Percentiles rank a stretch among this genome's conserved stretches.
phyloP scores from a whole-genome alignment of 2,888 invertebrate species.

The Acronicta aceris region DNA sequence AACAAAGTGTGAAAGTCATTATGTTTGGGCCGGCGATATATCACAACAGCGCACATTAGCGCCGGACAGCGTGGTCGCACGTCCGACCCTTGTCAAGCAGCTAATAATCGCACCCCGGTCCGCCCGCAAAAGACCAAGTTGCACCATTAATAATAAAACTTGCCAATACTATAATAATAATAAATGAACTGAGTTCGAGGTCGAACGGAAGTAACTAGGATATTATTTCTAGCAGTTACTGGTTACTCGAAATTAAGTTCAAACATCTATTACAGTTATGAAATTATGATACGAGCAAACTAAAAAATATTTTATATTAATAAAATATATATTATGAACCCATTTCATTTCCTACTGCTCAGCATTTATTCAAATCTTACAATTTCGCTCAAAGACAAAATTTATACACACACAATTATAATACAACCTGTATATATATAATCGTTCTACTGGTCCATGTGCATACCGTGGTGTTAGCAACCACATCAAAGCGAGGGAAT shows the following conservation, averaged over 20 bases:
- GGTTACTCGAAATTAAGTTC: not conserved
- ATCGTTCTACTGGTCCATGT: not conserved
- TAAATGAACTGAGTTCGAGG: constrained; percentile 24
- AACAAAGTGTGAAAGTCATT: constrained; percentile 50
- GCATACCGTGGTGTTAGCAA: not conserved
- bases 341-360: too few relatives aligned
- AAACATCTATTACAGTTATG: too few relatives aligned
- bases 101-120: constrained; percentile 44
- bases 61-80: constrained; percentile 30
- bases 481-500: constrained; percentile 44
- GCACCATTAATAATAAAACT: constrained; percentile 48
- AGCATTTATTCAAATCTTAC: too few relatives aligned
- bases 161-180: constrained; percentile 35
- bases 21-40: constrained; percentile 28
- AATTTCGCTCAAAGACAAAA: not conserved
- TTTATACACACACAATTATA: not conserved
- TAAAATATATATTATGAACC: too few relatives aligned
- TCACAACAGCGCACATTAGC: constrained; percentile 35
- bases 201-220: not conserved
- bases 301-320: too few relatives aligned
- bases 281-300: too few relatives aligned
- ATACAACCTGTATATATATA: not conserved
- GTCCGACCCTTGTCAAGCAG: constrained; percentile 54
- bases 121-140: constrained; percentile 38
- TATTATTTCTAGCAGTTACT: constrained; percentile 7